Conservation (phyloP, 2,888 invertebrate genomes). For the Trachelus tabidus region DNA sequence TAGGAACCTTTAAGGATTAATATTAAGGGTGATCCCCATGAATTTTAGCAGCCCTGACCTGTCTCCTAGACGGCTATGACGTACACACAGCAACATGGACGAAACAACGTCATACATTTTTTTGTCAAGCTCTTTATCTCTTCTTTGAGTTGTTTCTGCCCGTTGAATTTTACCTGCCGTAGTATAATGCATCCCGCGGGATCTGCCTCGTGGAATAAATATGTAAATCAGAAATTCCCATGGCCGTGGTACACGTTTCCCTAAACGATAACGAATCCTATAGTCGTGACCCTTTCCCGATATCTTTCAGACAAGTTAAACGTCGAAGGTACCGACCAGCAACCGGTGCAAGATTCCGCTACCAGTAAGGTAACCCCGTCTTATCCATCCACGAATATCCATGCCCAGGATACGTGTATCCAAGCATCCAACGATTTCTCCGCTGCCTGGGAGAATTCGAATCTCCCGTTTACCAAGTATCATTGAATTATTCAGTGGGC, state of each 20-base stretch:
- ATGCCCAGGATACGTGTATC: background rate
- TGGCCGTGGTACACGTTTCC: conserved; percentile 31
- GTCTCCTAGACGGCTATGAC: no score
- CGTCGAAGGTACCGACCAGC: conserved; percentile 37
- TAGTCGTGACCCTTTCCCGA: conserved; percentile 20
- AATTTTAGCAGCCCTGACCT: background rate
- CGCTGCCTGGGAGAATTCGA: background rate
- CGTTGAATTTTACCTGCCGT: background rate
- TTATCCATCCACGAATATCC: background rate
- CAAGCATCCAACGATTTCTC: conserved; percentile 1
- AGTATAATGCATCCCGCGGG: conserved; percentile 37
- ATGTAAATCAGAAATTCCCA: conserved; percentile 58
- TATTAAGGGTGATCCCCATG: background rate
- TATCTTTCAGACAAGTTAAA: conserved; percentile 34
- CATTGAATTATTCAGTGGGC: conserved; percentile 26
- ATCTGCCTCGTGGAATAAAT: conserved; percentile 61
- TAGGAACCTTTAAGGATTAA: background rate
- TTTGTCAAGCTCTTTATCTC: background rate
- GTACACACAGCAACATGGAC: background rate
- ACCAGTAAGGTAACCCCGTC: background rate
- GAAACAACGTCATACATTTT: background rate
- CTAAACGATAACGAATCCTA: conserved; percentile 6
- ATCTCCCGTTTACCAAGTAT: conserved; percentile 7
- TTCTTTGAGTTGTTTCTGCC: background rate
- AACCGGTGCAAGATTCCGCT: background rate